These are phyloP conservation scores for Maniola jurtina DNA, from an alignment of 1,140 invertebrate species.

Conservation along the genomic window DNA sequence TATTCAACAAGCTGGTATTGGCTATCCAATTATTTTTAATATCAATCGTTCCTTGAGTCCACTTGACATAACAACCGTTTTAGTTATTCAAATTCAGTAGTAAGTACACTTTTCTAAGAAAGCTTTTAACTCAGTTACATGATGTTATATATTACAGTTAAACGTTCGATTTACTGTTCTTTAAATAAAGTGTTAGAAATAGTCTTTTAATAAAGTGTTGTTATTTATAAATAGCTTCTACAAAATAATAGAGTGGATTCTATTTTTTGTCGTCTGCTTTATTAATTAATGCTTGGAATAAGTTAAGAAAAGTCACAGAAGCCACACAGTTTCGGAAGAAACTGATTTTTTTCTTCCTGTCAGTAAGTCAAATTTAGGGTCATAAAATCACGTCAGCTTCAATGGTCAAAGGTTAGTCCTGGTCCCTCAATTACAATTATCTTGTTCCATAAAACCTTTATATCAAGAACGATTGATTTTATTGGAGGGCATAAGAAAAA, in stretches of 20 bases:
- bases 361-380: too few species aligned
- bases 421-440: slow-evolving; percentile 21
- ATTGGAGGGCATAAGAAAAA: slow-evolving; percentile 31
- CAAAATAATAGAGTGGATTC: too few species aligned
- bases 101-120: slow-evolving; percentile 23
- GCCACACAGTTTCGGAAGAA: too few species aligned
- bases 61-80: slow-evolving; percentile 4
- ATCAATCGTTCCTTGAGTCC: background rate
- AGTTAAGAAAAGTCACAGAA: too few species aligned
- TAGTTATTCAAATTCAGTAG: slow-evolving; percentile 2
- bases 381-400: background rate
- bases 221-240: too few species aligned
- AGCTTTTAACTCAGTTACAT: slow-evolving; percentile 17
- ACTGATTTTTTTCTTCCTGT: too few species aligned
- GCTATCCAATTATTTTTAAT: slow-evolving; percentile 5
- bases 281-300: too few species aligned
- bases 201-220: too few species aligned
- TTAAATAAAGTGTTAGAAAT: slow-evolving; percentile 11
- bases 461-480: slow-evolving; percentile 36
- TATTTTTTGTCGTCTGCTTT: too few species aligned
- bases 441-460: slow-evolving; percentile 23
- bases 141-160: slow-evolving; percentile 22
- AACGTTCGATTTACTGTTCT: slow-evolving; percentile 15
- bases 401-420: background rate
- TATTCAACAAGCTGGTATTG: background rate